These are phyloP conservation scores for Ecliptopera silaceata DNA, from an alignment of 2,888 invertebrate genomes.

Conservation along the genomic window DNA sequence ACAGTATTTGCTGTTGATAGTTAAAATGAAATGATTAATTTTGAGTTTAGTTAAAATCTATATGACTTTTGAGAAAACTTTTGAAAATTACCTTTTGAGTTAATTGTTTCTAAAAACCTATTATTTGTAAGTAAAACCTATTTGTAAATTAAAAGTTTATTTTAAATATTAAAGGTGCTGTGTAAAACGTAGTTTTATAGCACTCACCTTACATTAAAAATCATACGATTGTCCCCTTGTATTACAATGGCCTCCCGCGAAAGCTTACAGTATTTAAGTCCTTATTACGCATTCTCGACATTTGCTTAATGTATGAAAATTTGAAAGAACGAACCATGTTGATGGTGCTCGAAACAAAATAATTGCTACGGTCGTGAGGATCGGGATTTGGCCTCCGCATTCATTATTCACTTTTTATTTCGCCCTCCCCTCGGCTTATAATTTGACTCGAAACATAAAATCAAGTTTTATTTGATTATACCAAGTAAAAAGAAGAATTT, in stretches of 20 bases:
- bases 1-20: too few species aligned
- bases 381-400: conserved; percentile 78
- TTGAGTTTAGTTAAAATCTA: too few species aligned
- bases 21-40: too few species aligned
- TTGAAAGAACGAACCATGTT: conserved; percentile 81
- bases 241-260: conserved; percentile 65
- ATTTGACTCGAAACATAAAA: conserved; percentile 82
- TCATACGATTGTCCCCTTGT: conserved; percentile 40
- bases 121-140: too few species aligned
- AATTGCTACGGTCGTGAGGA: conserved; percentile 81
- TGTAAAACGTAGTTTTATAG: too few species aligned
- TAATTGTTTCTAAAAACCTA: too few species aligned
- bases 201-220: conserved; percentile 1
- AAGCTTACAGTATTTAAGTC: conserved; percentile 74
- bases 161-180: too few species aligned
- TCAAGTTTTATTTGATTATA: conserved; percentile 82
- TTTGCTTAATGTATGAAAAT: conserved; percentile 82
- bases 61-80: too few species aligned
- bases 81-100: too few species aligned
- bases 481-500: conserved; percentile 68
- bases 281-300: conserved; percentile 81
- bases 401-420: conserved; percentile 83
- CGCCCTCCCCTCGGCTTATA: conserved; percentile 78
- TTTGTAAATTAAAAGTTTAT: too few species aligned
- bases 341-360: conserved; percentile 83